Percentiles rank a stretch among this genome's conserved stretches.
Conservation (phyloP, 2,113 vertebrate species). For the Rhipidura dahli region DNA sequence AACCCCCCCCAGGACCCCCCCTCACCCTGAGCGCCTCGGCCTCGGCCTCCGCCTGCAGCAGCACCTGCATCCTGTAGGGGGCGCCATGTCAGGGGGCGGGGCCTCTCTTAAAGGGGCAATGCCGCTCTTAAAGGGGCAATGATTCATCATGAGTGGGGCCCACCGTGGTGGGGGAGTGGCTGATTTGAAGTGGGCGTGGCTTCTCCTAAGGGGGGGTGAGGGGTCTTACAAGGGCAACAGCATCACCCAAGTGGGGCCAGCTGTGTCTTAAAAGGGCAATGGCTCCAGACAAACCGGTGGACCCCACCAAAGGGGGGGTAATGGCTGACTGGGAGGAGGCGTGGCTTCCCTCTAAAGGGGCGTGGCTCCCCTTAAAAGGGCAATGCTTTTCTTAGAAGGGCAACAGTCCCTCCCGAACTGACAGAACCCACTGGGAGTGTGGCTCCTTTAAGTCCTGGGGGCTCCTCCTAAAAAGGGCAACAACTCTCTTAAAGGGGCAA, state of each 20-base stretch:
- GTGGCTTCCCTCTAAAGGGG: not conserved
- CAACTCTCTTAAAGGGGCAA: not conserved
- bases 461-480: too few relatives aligned
- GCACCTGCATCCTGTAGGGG: not conserved
- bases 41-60: not conserved
- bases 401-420: too few relatives aligned
- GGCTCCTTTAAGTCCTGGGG: too few relatives aligned
- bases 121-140: not conserved
- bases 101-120: too few relatives aligned
- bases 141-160: accelerated
- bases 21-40: not conserved
- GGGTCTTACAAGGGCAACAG: not conserved
- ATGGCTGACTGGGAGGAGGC: not conserved
- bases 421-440: too few relatives aligned
- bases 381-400: not conserved
- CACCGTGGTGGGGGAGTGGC: accelerated
- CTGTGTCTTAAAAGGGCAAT: not conserved
- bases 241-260: accelerated
- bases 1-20: not conserved
- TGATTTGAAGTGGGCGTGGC: accelerated
- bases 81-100: not conserved
- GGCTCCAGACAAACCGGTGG: accelerated
- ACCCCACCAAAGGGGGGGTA: too few relatives aligned
- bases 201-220: accelerated
- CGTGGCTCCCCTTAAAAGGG: not conserved